phyloP scores from a whole-genome alignment of 2,888 invertebrate species.

The Nemurella pictetii region DNA sequence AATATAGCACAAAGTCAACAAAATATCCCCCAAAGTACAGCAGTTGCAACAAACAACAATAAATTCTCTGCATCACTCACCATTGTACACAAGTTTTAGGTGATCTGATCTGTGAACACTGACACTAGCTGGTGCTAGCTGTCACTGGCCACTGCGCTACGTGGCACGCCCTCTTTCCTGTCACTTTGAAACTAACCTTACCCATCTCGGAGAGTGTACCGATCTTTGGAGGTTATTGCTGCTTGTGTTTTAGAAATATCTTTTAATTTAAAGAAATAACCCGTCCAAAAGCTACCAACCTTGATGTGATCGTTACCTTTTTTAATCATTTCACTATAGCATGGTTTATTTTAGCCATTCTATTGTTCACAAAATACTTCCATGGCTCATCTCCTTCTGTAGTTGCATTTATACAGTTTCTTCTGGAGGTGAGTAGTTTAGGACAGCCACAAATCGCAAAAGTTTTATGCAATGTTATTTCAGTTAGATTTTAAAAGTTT shows the following conservation, averaged over 20 bases:
- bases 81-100: no score
- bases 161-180: conserved; percentile 8
- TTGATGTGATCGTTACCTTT: neutral
- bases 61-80: neutral
- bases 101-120: no score
- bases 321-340: neutral
- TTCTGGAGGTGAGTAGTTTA: conserved; percentile 2
- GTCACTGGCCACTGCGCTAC: neutral
- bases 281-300: neutral
- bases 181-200: neutral
- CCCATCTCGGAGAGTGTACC: neutral
- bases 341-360: neutral
- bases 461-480: no score
- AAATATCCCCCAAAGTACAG: neutral
- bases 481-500: no score
- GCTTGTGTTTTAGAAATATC: neutral
- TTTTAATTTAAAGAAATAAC: neutral
- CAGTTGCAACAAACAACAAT: neutral
- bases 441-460: neutral
- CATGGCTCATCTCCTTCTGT: neutral
- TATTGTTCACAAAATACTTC: neutral
- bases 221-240: neutral
- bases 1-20: conserved; percentile 43
- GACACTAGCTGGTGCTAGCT: neutral
- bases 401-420: neutral